Evolutionary conservation across 1,140 invertebrate genomes (phyloP).

Genomic region (Dendrolimus punctatus): DNA sequence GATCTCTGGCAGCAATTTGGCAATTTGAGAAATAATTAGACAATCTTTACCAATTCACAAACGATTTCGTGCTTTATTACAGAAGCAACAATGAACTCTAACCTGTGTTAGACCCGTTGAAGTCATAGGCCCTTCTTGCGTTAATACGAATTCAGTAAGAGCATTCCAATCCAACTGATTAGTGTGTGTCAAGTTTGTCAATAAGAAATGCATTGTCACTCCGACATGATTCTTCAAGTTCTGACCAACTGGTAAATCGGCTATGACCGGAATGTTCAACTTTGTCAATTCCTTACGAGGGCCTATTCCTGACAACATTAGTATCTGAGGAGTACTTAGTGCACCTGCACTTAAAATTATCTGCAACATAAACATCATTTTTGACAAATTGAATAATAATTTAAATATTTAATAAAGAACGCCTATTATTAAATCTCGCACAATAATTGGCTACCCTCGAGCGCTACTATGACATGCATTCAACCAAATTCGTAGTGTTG

Average conservation of each 20-base stretch:
- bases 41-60: too few relatives aligned
- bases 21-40: too few relatives aligned
- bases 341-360: slow-evolving; percentile 80
- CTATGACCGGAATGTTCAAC: slow-evolving; percentile 73
- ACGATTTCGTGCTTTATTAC: too few relatives aligned
- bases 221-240: slow-evolving; percentile 81
- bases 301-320: slow-evolving; percentile 80
- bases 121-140: slow-evolving; percentile 73
- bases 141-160: slow-evolving; percentile 72
- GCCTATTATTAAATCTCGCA: too few relatives aligned
- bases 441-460: too few relatives aligned
- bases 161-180: slow-evolving; percentile 73
- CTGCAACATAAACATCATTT: slow-evolving; percentile 16
- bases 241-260: slow-evolving; percentile 79
- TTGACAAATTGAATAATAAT: too few relatives aligned
- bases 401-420: too few relatives aligned
- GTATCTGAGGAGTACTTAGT: slow-evolving; percentile 75
- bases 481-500: too few relatives aligned
- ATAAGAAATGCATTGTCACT: slow-evolving; percentile 61
- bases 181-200: slow-evolving; percentile 64
- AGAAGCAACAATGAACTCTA: background rate
- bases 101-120: slow-evolving; percentile 73
- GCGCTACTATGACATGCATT: too few relatives aligned
- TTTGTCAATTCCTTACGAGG: slow-evolving; percentile 72
- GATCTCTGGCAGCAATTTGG: too few relatives aligned